These are phyloP conservation scores for Colaptes auratus DNA, from an alignment of 2,113 vertebrate genomes.

Conservation along the genomic window DNA sequence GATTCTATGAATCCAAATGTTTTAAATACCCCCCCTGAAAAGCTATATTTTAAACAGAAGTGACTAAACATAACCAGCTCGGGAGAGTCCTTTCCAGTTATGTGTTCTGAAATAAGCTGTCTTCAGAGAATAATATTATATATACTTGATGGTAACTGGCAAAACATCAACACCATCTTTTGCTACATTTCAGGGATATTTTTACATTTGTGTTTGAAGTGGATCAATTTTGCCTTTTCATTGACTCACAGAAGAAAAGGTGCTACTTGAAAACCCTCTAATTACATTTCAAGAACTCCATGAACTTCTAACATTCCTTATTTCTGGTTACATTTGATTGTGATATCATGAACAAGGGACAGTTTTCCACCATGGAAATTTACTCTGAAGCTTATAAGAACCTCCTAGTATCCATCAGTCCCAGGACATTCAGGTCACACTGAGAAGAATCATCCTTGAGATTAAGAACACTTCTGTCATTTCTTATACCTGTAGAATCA, in stretches of 20 bases:
- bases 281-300: conserved; percentile 27
- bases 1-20: not conserved
- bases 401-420: not conserved
- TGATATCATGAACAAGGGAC: conserved; percentile 17
- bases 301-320: conserved; percentile 31
- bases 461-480: not conserved
- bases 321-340: conserved; percentile 42
- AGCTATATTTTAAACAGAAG: not conserved
- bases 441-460: conserved; percentile 13
- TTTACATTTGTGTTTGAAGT: not conserved
- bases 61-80: not conserved
- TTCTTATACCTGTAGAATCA: not conserved
- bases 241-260: conserved; percentile 25
- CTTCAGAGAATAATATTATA: not conserved
- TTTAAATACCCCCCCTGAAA: not conserved
- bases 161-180: not conserved
- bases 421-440: not conserved
- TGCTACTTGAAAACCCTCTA: conserved; percentile 32
- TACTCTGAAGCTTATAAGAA: not conserved
- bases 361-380: not conserved
- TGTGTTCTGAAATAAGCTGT: not conserved
- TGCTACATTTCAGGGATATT: not conserved
- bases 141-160: not conserved
- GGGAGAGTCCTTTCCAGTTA: not conserved
- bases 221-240: not conserved